Conservation (phyloP, 2,113 vertebrate genomes). For the Tauraco erythrolophus region DNA sequence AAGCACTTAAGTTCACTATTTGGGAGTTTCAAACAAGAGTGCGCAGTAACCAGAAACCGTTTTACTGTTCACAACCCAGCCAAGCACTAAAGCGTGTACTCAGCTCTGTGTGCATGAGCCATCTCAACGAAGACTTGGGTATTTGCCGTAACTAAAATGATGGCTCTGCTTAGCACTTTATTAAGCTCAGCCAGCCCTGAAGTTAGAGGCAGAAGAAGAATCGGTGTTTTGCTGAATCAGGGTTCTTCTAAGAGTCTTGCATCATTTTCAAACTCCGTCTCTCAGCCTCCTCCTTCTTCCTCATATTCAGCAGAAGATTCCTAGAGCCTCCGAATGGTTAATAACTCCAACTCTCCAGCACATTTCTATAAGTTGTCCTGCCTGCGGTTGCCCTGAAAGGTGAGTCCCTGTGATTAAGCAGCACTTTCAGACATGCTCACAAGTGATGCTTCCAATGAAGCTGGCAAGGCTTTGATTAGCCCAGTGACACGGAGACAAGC, state of each 20-base stretch:
- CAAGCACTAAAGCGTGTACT: background rate
- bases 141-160: background rate
- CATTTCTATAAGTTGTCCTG: background rate
- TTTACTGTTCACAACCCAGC: background rate
- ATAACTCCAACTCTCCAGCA: background rate
- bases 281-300: background rate
- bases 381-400: background rate
- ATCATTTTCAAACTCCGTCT: background rate
- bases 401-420: background rate
- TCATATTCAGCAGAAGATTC: background rate
- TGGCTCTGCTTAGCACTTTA: background rate
- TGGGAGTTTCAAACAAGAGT: background rate
- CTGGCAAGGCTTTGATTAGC: background rate
- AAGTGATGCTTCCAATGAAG: background rate
- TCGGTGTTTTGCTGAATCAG: background rate
- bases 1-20: background rate
- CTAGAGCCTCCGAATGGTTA: background rate
- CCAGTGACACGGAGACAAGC: background rate
- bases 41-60: background rate
- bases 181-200: background rate
- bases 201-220: background rate
- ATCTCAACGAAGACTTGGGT: background rate
- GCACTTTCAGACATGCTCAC: background rate
- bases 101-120: rapidly evolving
- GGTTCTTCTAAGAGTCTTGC: background rate